Evolutionary conservation across 1,140 invertebrate genomes (phyloP).

Genomic region (Zaprionus ornatus): DNA sequence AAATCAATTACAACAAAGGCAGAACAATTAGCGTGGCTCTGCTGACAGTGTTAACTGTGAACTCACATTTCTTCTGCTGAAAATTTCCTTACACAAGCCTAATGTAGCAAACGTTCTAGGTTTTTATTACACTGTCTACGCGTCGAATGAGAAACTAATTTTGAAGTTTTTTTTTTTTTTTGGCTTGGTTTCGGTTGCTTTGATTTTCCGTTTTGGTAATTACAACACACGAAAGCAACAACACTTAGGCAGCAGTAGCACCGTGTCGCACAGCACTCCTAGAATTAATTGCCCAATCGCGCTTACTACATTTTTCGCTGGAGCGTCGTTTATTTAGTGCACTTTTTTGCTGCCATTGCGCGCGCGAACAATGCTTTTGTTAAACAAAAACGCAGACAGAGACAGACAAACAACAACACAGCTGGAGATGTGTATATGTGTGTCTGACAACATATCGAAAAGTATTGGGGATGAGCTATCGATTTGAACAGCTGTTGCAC

Average conservation of each 20-base stretch:
- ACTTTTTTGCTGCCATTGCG: conserved; percentile 62
- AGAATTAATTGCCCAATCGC: conserved; percentile 39
- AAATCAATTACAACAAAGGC: conserved; percentile 41
- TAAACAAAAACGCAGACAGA: conserved; percentile 70
- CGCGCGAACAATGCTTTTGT: conserved; percentile 75
- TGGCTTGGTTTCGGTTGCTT: conserved; percentile 20
- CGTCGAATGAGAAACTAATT: conserved; percentile 17
- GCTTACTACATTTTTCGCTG: conserved; percentile 53
- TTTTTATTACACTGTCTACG: conserved; percentile 1
- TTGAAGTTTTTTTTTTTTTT: conserved; percentile 15
- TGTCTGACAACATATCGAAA: conserved; percentile 18
- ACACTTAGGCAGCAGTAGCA: conserved; percentile 47
- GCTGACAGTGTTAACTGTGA: conserved; percentile 16
- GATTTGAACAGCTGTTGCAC: conserved; percentile 28
- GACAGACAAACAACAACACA: conserved; percentile 74
- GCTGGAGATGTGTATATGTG: conserved; percentile 45
- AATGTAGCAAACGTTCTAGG: conserved; percentile 8
- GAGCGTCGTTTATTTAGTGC: conserved; percentile 43
- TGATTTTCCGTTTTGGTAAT: conserved; percentile 35
- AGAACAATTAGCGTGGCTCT: conserved; percentile 5
- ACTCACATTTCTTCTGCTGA: conserved; percentile 22
- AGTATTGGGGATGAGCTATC: conserved; percentile 9
- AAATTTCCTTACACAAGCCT: conserved; percentile 23
- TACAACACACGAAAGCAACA: conserved; percentile 28
- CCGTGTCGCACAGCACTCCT: conserved; percentile 64